Percentiles rank a stretch among this genome's conserved stretches.
These are phyloP conservation scores for Zaprionus gabonicus DNA, from an alignment of 1,140 invertebrate species.

Conservation along the genomic window DNA sequence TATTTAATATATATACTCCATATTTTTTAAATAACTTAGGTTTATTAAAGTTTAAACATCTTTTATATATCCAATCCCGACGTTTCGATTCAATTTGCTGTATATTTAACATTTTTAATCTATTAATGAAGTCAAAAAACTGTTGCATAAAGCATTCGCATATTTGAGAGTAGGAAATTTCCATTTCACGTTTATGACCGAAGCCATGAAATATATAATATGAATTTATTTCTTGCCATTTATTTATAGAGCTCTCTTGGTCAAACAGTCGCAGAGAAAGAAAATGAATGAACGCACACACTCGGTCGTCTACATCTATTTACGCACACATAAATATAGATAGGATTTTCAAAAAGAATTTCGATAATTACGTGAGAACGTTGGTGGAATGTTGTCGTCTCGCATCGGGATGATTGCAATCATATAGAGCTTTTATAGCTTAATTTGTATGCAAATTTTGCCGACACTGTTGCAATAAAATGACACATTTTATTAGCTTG, in stretches of 20 bases:
- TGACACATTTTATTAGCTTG: slow-evolving; percentile 1
- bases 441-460: background rate
- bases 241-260: slow-evolving; percentile 23
- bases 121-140: slow-evolving; percentile 32
- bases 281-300: slow-evolving; percentile 34
- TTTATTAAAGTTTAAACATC: too few relatives aligned
- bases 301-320: background rate
- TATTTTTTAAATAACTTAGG: too few relatives aligned
- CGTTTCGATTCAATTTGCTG: background rate
- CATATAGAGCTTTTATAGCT: background rate
- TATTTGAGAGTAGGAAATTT: slow-evolving; percentile 18
- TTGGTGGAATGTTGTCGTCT: background rate
- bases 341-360: slow-evolving; percentile 10
- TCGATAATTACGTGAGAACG: slow-evolving; percentile 4
- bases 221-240: slow-evolving; percentile 10
- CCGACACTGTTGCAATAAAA: background rate
- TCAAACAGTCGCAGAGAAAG: background rate
- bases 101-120: slow-evolving; percentile 9
- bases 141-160: slow-evolving; percentile 18
- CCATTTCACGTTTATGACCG: slow-evolving; percentile 9
- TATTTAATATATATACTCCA: background rate
- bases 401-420: background rate
- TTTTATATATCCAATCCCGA: background rate
- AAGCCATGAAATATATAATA: slow-evolving; percentile 22
- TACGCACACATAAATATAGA: slow-evolving; percentile 16